Evolutionary conservation across 2,113 vertebrate species (phyloP).

Genomic region (Halichoerus grypus): DNA sequence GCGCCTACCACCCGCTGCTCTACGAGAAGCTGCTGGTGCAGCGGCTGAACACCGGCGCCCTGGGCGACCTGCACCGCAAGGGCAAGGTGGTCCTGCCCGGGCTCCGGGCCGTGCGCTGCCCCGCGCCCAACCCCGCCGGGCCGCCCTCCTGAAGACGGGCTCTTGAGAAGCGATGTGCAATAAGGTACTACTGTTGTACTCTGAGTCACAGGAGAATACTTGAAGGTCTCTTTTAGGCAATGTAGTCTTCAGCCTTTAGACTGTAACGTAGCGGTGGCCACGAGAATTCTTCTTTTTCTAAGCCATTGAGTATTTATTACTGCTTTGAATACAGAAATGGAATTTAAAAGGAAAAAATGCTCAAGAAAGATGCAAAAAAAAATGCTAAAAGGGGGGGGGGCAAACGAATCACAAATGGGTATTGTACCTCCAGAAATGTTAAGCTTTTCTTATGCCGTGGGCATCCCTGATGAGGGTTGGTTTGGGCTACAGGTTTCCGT

Average conservation of each 20-base stretch:
- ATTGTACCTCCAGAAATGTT: conserved; percentile 75
- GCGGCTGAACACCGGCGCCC: conserved; percentile 93
- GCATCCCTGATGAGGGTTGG: conserved; percentile 57
- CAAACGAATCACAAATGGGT: conserved; percentile 77
- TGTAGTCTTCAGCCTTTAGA: conserved; percentile 85
- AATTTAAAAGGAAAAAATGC: conserved; percentile 60
- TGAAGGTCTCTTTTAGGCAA: conserved; percentile 86
- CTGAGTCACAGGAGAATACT: conserved; percentile 86
- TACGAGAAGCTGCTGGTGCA: conserved; percentile 97
- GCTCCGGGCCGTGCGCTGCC: conserved; percentile 92
- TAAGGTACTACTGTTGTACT: conserved; percentile 89
- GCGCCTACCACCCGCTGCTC: conserved; percentile 97
- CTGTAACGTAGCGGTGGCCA: conserved; percentile 84
- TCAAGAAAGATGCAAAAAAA: conserved; percentile 73
- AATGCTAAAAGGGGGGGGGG: conserved; percentile 67
- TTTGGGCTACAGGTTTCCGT: conserved; percentile 58
- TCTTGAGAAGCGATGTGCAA: conserved; percentile 87
- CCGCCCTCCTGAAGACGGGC: conserved; percentile 74
- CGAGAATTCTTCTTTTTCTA: conserved; percentile 80
- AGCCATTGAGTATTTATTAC: conserved; percentile 87
- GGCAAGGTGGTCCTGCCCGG: conserved; percentile 96
- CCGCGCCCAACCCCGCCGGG: conserved; percentile 53
- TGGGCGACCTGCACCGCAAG: conserved; percentile 92
- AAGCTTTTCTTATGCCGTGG: conserved; percentile 51
- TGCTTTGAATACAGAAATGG: conserved; percentile 83